These are phyloP conservation scores for Hypotaenidia philippensis DNA, from an alignment of 2,797 vertebrate genomes.

Conservation along the genomic window DNA sequence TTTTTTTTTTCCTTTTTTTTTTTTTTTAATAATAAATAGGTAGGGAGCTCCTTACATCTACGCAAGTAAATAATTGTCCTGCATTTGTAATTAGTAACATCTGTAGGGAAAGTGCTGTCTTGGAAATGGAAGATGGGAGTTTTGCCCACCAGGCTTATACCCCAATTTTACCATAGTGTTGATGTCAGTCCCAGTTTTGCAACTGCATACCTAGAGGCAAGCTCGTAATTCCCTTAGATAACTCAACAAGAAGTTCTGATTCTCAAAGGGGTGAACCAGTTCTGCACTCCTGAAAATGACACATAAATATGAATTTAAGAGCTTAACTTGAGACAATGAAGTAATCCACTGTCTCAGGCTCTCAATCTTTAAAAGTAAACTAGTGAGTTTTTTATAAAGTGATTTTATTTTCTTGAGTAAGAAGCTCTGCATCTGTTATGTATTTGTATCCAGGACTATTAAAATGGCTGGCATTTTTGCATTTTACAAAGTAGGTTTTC, in stretches of 20 bases:
- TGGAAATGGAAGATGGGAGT: background rate
- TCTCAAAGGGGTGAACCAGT: background rate
- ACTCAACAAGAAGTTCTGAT: background rate
- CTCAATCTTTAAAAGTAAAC: background rate
- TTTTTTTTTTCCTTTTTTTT: fast-evolving
- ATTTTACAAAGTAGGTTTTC: background rate
- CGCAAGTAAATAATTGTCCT: background rate
- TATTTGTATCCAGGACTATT: background rate
- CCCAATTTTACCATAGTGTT: background rate
- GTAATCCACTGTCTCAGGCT: background rate
- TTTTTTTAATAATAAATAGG: background rate
- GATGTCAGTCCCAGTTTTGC: background rate
- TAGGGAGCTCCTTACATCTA: background rate
- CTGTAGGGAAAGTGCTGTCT: background rate
- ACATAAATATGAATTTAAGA: background rate
- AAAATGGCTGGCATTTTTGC: background rate
- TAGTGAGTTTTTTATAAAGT: background rate
- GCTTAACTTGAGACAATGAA: background rate
- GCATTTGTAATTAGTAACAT: background rate
- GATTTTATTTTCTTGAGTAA: background rate
- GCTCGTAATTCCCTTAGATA: background rate
- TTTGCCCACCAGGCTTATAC: background rate
- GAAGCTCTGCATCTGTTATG: background rate
- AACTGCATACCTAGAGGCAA: background rate
- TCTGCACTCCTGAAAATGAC: background rate